These are phyloP conservation scores for Porites rus DNA, from an alignment of 92 coral and sea anemone genomes.

Conservation along the genomic window DNA sequence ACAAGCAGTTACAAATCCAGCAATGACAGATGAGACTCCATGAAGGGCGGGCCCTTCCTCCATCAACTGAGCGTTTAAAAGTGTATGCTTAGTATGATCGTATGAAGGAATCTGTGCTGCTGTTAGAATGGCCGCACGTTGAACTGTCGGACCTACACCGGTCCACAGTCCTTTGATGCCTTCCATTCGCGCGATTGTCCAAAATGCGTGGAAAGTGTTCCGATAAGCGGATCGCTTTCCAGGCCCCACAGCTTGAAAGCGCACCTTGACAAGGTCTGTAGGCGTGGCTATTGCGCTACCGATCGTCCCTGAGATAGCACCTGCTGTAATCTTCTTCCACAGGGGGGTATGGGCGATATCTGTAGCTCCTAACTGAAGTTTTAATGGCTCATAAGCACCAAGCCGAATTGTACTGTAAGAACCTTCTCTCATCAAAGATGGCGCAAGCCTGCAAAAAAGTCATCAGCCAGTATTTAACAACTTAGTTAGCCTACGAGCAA, in stretches of 20 bases:
- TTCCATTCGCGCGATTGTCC: slow-evolving; percentile 77
- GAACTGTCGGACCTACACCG: slow-evolving; percentile 96
- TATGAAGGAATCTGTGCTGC: slow-evolving; percentile 96
- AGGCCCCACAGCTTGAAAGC: slow-evolving; percentile 91
- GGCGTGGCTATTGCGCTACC: slow-evolving; percentile 97
- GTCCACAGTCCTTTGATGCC: slow-evolving; percentile 91
- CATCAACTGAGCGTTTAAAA: slow-evolving; percentile 86
- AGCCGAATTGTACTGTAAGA: slow-evolving; percentile 97
- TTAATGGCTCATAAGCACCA: slow-evolving; percentile 96
- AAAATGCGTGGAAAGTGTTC: slow-evolving; percentile 83
- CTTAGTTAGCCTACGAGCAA: no score
- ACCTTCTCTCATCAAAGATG: slow-evolving; percentile 89
- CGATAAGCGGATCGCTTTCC: slow-evolving; percentile 73
- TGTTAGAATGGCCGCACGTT: slow-evolving; percentile 95
- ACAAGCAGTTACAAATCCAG: slow-evolving; percentile 89
- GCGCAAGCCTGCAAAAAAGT: slow-evolving; percentile 68
- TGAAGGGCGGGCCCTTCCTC: slow-evolving; percentile 89
- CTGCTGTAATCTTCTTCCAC: slow-evolving; percentile 95
- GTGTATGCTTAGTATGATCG: slow-evolving; percentile 90
- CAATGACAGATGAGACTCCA: slow-evolving; percentile 84
- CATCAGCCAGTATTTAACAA: no score
- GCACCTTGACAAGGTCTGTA: slow-evolving; percentile 92
- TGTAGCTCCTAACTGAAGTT: slow-evolving; percentile 84
- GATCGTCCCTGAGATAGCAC: slow-evolving; percentile 92
- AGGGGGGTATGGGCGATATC: slow-evolving; percentile 91